Conservation (phyloP, 1,140 invertebrate species). For the Drosophila kanapiae region DNA sequence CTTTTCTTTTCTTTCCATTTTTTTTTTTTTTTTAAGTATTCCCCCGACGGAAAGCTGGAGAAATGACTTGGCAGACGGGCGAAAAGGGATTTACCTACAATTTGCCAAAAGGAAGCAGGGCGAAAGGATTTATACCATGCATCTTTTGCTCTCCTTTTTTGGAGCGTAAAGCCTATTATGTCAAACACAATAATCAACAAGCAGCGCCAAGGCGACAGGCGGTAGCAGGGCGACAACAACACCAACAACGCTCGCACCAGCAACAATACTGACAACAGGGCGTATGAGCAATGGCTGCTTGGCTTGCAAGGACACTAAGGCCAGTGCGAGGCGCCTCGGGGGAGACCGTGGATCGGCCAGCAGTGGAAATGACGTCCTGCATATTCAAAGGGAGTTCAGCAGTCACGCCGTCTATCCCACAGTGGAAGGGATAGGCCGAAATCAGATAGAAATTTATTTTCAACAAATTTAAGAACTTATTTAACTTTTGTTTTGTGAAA, state of each 20-base stretch:
- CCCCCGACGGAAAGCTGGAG: constrained; percentile 6
- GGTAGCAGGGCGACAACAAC: constrained; percentile 37
- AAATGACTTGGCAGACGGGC: constrained; percentile 64
- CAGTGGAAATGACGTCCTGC: constrained; percentile 68
- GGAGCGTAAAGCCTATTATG: constrained; percentile 84
- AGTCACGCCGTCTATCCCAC: constrained; percentile 2
- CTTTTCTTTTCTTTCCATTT: not conserved
- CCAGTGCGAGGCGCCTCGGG: not conserved
- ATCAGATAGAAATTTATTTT: not conserved
- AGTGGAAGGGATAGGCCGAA: not conserved
- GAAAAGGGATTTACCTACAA: constrained; percentile 78
- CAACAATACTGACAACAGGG: constrained; percentile 63
- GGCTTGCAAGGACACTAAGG: constrained; percentile 13
- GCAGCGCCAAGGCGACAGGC: constrained; percentile 37
- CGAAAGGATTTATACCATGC: constrained; percentile 64
- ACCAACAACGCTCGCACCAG: constrained; percentile 13
- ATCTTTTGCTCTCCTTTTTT: constrained; percentile 63
- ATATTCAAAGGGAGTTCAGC: constrained; percentile 67
- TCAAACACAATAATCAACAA: constrained; percentile 85
- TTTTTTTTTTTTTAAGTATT: constrained; percentile 2
- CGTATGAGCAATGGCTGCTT: constrained; percentile 66
- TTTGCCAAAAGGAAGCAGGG: constrained; percentile 76
- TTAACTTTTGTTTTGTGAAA: not conserved
- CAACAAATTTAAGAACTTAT: not conserved
- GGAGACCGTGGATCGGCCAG: constrained; percentile 23